A percentile compares a stretch with the other conserved stretches of the same genome.
These are phyloP conservation scores for Brachymystax lenok DNA, from an alignment of 2,797 vertebrate species.

Conservation along the genomic window DNA sequence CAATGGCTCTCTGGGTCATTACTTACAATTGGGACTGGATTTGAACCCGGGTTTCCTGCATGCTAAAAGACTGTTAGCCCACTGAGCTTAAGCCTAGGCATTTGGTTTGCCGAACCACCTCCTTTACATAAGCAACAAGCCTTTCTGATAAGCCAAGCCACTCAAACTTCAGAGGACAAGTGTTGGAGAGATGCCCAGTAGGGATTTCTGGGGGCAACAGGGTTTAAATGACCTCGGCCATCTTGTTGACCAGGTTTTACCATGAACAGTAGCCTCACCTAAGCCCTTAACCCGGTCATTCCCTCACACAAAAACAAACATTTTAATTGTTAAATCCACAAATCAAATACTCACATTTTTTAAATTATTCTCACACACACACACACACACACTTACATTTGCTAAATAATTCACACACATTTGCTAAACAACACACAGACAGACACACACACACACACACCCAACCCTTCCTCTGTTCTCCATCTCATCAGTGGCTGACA, in stretches of 20 bases:
- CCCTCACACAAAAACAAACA: no score
- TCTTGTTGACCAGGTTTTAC: conserved; percentile 27
- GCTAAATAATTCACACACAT: no score
- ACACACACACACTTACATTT: no score
- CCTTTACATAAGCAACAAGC: neutral
- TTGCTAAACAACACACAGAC: neutral
- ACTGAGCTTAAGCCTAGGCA: neutral
- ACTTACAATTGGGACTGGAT: neutral
- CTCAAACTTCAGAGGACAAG: conserved; percentile 21
- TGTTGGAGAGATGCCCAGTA: conserved; percentile 47
- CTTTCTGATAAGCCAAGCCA: neutral
- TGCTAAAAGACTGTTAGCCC: neutral
- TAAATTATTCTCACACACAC: no score
- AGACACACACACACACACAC: conserved; percentile 5
- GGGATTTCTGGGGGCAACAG: conserved; percentile 36
- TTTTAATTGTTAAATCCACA: no score
- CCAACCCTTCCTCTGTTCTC: conserved; percentile 1
- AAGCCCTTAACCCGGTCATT: no score
- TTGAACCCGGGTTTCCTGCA: neutral
- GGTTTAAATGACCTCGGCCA: conserved; percentile 42
- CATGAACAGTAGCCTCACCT: conserved; percentile 20
- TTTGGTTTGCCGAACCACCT: no score
- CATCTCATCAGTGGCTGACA: conserved; percentile 56
- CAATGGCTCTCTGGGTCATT: neutral
- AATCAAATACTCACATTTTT: no score